Conservation (phyloP, 2,888 invertebrate species). For the Amphipoea lucens region DNA sequence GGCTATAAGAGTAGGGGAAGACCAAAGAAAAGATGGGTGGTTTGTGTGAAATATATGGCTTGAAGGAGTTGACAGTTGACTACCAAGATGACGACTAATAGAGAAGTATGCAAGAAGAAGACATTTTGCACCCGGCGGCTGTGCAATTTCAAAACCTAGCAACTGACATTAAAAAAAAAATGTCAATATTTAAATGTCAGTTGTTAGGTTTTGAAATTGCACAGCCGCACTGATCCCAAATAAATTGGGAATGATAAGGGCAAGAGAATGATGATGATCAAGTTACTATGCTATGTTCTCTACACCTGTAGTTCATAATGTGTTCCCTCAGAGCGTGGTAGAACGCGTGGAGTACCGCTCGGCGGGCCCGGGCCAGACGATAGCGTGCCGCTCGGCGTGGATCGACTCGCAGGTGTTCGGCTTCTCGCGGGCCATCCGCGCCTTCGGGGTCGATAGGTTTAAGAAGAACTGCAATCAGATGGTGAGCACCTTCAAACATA, state of each 20-base stretch:
- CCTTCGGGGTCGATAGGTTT: slow-evolving; percentile 97
- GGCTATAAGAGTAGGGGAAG: neutral
- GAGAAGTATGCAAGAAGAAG: neutral
- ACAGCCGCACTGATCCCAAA: neutral
- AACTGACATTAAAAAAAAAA: too few species aligned
- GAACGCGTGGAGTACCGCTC: slow-evolving; percentile 96
- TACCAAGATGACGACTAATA: neutral
- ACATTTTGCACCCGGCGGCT: too few species aligned
- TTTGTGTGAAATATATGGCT: neutral
- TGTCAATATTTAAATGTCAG: too few species aligned
- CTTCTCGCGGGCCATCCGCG: slow-evolving; percentile 96
- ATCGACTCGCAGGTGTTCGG: slow-evolving; percentile 97
- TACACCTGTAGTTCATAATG: neutral
- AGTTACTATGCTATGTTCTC: neutral
- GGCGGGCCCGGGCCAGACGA: slow-evolving; percentile 93
- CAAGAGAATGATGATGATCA: neutral
- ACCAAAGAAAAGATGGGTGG: neutral
- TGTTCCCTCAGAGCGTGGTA: slow-evolving; percentile 93
- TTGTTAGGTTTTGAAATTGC: too few species aligned
- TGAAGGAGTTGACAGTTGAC: too few species aligned
- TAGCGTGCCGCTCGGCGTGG: slow-evolving; percentile 96
- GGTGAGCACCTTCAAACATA: slow-evolving; percentile 82
- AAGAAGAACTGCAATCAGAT: slow-evolving; percentile 96
- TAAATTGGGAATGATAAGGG: neutral
- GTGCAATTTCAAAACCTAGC: too few species aligned